Percentiles rank a stretch among this genome's conserved stretches.
These are phyloP conservation scores for Nannospalax galili DNA, from an alignment of 2,113 vertebrate genomes.

Conservation along the genomic window DNA sequence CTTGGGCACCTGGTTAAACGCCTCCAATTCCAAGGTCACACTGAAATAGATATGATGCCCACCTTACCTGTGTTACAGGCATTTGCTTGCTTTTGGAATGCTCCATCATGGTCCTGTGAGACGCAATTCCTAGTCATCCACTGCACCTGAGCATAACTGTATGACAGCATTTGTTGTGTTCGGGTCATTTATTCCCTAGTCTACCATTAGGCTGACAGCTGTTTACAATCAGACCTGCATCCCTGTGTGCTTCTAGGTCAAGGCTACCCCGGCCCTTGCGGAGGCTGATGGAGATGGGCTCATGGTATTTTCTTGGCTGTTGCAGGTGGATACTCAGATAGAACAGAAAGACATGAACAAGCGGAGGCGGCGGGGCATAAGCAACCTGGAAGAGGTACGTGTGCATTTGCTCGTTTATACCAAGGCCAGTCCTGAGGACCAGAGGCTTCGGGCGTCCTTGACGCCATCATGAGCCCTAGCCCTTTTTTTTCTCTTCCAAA, in stretches of 20 bases:
- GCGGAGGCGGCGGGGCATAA: slow-evolving; percentile 90
- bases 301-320: background rate
- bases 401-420: background rate
- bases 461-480: too few species aligned
- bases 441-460: background rate
- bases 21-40: background rate
- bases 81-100: background rate
- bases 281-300: background rate
- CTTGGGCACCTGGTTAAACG: background rate
- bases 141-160: background rate
- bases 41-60: background rate
- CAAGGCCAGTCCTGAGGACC: background rate
- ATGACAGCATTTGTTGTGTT: background rate
- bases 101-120: background rate
- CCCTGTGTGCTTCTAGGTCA: background rate
- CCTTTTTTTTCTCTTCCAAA: background rate
- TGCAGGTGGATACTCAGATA: slow-evolving; percentile 90
- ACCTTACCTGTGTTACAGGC: background rate
- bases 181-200: rapidly evolving
- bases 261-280: background rate
- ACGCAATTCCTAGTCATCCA: background rate
- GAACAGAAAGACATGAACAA: slow-evolving; percentile 93
- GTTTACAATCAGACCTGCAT: background rate
- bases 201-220: background rate
- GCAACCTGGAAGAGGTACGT: slow-evolving; percentile 93